Evolutionary conservation across 2,888 invertebrate species (phyloP), one percentile per base, ranked within the genome.

Genomic region (Nipponacmea schrenckii): DNA sequence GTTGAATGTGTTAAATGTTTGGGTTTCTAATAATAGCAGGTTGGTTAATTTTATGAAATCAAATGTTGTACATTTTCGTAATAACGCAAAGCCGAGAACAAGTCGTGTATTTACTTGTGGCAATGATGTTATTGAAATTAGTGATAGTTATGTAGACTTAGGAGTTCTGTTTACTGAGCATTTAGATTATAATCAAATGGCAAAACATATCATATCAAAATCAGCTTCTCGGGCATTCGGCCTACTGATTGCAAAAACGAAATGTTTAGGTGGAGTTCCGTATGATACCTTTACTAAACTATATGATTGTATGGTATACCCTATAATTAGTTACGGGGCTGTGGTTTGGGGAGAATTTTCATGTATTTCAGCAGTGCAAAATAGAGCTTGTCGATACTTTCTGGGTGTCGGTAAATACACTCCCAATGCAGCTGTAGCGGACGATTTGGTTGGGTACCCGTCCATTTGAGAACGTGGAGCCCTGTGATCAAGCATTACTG

Each of bases 21-120:
- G 79, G 77, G 75, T 73, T 31, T 62, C 39, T 17, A 2, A 31
- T 17, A 76, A 73, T 71, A 62, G 62, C 63, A 71, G 74, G 66
- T 14, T 14, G 17, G 62, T 79, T 17, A 79, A 79, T 65, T 20
- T 10, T 44, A 26, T 24, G 12, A 79, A 79, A 71, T 70, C 77
- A 45, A 76, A 74, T 62, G 62, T 74, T 71, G 68, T 77, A 14
- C 77, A 79, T 62, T 75, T 79, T 68, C 45, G 76, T 27, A 69
- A 65, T 39, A 14, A 17, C 0, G 67, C 68, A 44, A 44, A 64
- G 15, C 4, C 44, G 20, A 69, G 27, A 31, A 50, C 71, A 46
- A n/a, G 48, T 15, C 27, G 15, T 62, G 45, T 45, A n/a, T 77
- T 77, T 50, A 64, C n/a, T 10, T 69, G 72, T 76, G 74, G 74